Percentiles rank a stretch among this genome's conserved stretches.
Evolutionary conservation across 2,888 invertebrate species (phyloP).

Genomic region (Polylopha cassiicola): DNA sequence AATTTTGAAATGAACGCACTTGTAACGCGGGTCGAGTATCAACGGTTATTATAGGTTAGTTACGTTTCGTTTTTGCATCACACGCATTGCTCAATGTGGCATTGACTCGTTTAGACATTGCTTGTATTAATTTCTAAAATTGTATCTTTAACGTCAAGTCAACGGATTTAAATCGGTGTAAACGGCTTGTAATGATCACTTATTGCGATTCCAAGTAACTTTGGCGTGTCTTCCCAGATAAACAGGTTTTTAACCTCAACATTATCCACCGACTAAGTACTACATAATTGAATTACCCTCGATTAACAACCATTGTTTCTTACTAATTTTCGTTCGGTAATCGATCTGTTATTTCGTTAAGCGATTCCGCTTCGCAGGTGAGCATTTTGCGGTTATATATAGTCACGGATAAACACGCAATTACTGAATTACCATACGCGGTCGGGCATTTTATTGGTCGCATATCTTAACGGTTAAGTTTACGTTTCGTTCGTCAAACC

Average conservation of each 20-base stretch:
- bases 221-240: too few relatives aligned
- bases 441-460: constrained; percentile 49
- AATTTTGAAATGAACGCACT: constrained; percentile 35
- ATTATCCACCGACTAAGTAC: too few relatives aligned
- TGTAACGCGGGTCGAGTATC: constrained; percentile 13
- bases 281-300: too few relatives aligned
- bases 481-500: constrained; percentile 22
- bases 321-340: constrained; percentile 28
- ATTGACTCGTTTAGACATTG: constrained; percentile 31
- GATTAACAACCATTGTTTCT: too few relatives aligned
- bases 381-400: constrained; percentile 40
- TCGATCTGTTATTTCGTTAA: constrained; percentile 40
- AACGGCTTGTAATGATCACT: too few relatives aligned
- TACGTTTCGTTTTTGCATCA: constrained; percentile 35
- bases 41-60: constrained; percentile 32
- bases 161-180: too few relatives aligned
- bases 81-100: constrained; percentile 35
- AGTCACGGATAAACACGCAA: constrained; percentile 56
- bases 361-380: constrained; percentile 34
- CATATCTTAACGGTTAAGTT: constrained; percentile 54
- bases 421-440: constrained; percentile 64
- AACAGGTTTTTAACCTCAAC: too few relatives aligned
- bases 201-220: too few relatives aligned
- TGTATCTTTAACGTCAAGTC: too few relatives aligned
- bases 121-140: constrained; percentile 5